Base-by-base conservation (phyloP, 2,113 vertebrate genomes). In the Lampris megalopsis region DNA sequence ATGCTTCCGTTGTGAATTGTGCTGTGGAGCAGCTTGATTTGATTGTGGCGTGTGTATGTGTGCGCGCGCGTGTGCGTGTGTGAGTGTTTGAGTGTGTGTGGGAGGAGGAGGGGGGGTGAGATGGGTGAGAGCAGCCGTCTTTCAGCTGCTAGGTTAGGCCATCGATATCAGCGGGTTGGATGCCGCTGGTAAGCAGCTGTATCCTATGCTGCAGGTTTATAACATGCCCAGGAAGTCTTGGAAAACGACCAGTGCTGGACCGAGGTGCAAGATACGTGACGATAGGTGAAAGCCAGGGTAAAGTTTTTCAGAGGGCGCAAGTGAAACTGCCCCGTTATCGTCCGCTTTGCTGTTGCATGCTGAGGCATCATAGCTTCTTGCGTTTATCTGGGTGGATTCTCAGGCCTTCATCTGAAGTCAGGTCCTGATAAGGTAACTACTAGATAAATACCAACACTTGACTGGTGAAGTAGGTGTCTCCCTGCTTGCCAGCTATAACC, bases 351-450 rank as follows among this genome's bases (percentile, higher is more conserved):
- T 65, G 41, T 74, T 78, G 82, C 62, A 65, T 60, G 54, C 52
- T 35, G 36, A 9, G 24, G 36, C 9, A 57, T 57, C 75, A 41
- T 2, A 69, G 81, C 76, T 67, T 66, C 85, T 82, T 69, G 79
- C 65, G 82, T 79, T 74, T 78, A 24, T 86, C 87, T 73, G 85
- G 83, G 78, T 85, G 87, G 87, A 91, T 89, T 85, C 78, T 42
- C 84, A 87, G 91, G 90, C 90, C 89, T 90, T 82, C 83, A 61
- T 84, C 81, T 74, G 83, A 87, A 90, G 80, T 80, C 83, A 71
- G 69, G 75, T 66, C 68, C 79, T 87, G 75, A 88, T 73, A 75
- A 67, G 77, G 77, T 65, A 71, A 50, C 57, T 64, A 35, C 48
- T n/a, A 38, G 66, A 67, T 49, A 38, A 63, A 56, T 3, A 49